Evolutionary conservation across 2,888 invertebrate species (phyloP).

Genomic region (Andrena dorsata): DNA sequence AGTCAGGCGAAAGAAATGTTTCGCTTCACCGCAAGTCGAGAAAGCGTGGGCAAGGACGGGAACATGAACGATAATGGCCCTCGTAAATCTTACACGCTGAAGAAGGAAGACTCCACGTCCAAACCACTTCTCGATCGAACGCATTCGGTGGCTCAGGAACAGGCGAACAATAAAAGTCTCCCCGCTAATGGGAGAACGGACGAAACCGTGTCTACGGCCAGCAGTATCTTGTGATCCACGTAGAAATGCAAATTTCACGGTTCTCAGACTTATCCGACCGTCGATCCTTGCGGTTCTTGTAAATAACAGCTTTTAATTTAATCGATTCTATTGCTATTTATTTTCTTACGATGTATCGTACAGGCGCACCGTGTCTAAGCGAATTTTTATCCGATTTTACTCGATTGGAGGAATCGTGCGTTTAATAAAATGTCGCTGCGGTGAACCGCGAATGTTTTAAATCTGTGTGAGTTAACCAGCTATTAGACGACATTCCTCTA

Average conservation of each 20-base stretch:
- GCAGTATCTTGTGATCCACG: constrained; percentile 52
- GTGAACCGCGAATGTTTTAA: background rate
- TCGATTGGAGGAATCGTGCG: background rate
- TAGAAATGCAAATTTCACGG: background rate
- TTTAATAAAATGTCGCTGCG: constrained; percentile 20
- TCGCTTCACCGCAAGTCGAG: constrained; percentile 62
- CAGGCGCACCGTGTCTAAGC: background rate
- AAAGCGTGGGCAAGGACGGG: constrained; percentile 40
- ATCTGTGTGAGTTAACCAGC: background rate
- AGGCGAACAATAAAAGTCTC: constrained; percentile 68
- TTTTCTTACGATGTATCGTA: constrained; percentile 14
- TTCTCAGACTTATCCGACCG: background rate
- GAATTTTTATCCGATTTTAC: constrained; percentile 3
- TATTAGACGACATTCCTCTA: background rate
- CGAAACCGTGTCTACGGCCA: constrained; percentile 70
- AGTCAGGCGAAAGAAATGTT: constrained; percentile 75
- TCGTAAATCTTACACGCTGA: constrained; percentile 53
- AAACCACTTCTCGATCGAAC: constrained; percentile 65
- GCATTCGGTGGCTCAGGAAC: constrained; percentile 68
- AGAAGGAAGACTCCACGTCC: constrained; percentile 59
- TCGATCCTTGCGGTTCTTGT: constrained; percentile 20
- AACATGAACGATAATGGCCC: constrained; percentile 40
- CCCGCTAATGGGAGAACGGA: constrained; percentile 55
- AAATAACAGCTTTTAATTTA: constrained; percentile 23
- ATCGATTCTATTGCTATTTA: constrained; percentile 34